Base-by-base conservation (phyloP, 2,797 vertebrate genomes). In the Miichthys miiuy region DNA sequence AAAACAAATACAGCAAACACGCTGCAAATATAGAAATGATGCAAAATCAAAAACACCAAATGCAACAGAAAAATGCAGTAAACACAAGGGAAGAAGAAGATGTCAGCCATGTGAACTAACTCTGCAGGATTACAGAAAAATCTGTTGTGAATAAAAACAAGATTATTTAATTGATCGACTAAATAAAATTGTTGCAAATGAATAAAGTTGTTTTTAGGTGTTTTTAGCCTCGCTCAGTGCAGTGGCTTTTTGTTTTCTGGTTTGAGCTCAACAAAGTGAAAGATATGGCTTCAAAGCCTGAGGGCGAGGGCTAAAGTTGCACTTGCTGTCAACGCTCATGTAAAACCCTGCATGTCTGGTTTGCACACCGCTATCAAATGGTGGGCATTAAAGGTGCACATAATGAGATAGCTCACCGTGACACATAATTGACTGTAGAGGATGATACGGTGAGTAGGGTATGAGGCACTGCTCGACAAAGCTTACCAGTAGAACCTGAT, bases 401-500 rank as follows among this genome's bases (percentile, higher is more conserved):
- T 72, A 72, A 89, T 84, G 69, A 90, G 66, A 67, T n/a, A n/a
- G 66, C 38, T 52, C 57, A 7, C 72, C 61, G 25, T 63, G 73
- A 85, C 75, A 50, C 67, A 68, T 65, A 48, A 44, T 47, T 73
- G 72, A 79, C 66, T 44, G 69, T 14, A 25, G 44, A 23, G 48
- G 67, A 47, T 48, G 73, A 85, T 42, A 80, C 50, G 4, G 68
- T 57, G 72, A 85, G 74, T 46, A 5, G n/a, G 80, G 50, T 41
- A 44, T 74, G 84, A 88, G 73, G 63, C 76, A 85, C 5, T 2
- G 68, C 63, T 68, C 34, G 66, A 80, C 62, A 75, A 62, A 54
- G 80, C 46, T 68, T 11, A 56, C 72, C 65, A 55, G 80, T 10
- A 68, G 62, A 91, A 91, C 87, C 80, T 74, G 82, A 91, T 85